These are phyloP conservation scores for Chunga burmeisteri DNA, from an alignment of 2,113 vertebrate species.

Conservation along the genomic window DNA sequence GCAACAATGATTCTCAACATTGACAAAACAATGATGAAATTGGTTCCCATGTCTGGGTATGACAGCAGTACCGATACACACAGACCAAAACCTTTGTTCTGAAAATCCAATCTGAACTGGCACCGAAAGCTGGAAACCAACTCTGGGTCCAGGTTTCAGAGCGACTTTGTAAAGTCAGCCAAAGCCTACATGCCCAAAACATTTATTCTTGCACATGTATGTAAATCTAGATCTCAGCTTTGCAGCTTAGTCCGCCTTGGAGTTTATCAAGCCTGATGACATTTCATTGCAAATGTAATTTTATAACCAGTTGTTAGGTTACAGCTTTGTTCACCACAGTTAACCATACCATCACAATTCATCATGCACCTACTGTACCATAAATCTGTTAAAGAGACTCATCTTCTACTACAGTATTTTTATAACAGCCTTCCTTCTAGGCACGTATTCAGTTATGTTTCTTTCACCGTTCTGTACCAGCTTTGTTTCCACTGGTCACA, in stretches of 20 bases:
- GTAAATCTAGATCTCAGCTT: background rate
- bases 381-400: background rate
- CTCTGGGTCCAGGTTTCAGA: background rate
- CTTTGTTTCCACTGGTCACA: background rate
- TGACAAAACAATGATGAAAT: background rate
- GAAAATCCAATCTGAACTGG: background rate
- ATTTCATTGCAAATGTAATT: background rate
- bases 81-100: background rate
- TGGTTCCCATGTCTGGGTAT: background rate
- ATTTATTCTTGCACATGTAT: background rate
- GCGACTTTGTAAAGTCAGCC: background rate
- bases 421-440: background rate
- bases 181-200: background rate
- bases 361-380: background rate
- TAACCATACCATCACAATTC: background rate
- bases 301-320: background rate
- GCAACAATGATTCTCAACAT: background rate
- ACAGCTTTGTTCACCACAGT: background rate
- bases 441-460: background rate
- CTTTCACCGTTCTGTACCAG: background rate
- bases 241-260: background rate
- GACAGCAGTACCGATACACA: background rate
- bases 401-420: background rate
- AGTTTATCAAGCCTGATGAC: background rate
- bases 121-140: background rate